Evolutionary conservation across 2,113 vertebrate genomes (phyloP).

Genomic region (Monarcha castaneiventris): DNA sequence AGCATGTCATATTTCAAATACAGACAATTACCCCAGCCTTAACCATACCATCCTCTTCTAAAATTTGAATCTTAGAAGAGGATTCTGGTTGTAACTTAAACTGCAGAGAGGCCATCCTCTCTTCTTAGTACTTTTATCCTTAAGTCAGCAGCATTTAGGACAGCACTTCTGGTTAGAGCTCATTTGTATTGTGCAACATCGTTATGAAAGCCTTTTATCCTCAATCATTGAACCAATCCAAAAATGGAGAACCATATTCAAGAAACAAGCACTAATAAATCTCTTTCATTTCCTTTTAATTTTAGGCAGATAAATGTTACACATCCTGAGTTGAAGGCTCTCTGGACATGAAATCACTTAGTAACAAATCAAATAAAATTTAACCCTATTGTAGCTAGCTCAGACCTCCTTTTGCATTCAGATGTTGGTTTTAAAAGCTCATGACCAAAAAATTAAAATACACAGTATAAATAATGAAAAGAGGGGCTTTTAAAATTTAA

Average conservation of each 20-base stretch:
- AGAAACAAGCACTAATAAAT: constrained; percentile 66
- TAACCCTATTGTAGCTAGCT: constrained; percentile 16
- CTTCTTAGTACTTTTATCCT: constrained; percentile 2
- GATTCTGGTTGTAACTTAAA: neutral
- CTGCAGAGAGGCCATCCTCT: neutral
- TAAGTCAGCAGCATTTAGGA: constrained; percentile 54
- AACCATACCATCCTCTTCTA: neutral
- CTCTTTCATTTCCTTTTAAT: constrained; percentile 62
- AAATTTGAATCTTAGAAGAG: neutral
- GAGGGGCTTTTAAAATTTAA: neutral
- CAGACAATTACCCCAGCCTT: neutral
- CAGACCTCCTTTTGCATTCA: neutral
- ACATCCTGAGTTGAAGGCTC: constrained; percentile 16
- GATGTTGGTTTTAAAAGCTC: neutral
- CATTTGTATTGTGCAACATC: constrained; percentile 39
- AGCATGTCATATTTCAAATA: neutral
- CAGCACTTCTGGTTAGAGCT: constrained; percentile 49
- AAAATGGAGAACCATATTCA: constrained; percentile 25
- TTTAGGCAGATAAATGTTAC: constrained; percentile 59
- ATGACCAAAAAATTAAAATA: neutral
- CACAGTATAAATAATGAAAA: neutral
- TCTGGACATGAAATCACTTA: constrained; percentile 29
- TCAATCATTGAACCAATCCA: constrained; percentile 37
- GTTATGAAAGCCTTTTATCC: constrained; percentile 51
- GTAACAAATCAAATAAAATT: neutral